phyloP scores from a whole-genome alignment of 1,140 invertebrate species.

The Protaetia brevitarsis region DNA sequence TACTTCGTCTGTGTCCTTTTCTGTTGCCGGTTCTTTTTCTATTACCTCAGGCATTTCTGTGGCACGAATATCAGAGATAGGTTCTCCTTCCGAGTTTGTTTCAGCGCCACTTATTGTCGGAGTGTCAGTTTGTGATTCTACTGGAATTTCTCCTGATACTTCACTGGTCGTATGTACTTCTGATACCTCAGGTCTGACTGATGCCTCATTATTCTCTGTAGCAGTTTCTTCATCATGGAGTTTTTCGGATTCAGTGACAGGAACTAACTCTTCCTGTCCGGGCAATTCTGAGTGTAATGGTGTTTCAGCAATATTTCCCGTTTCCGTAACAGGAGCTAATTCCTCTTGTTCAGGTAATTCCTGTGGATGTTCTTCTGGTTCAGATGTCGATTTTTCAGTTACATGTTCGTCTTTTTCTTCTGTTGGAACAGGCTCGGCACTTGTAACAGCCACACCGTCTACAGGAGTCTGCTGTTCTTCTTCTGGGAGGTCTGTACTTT shows the following conservation, averaged over 20 bases:
- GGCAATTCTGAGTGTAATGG: not conserved
- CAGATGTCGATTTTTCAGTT: slow-evolving; percentile 18
- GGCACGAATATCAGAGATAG: not conserved
- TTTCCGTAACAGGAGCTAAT: not conserved
- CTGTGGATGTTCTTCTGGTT: slow-evolving; percentile 18
- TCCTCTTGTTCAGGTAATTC: slow-evolving; percentile 23
- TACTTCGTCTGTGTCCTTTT: not conserved
- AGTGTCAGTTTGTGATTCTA: not conserved
- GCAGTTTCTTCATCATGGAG: slow-evolving; percentile 11
- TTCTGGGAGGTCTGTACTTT: slow-evolving; percentile 28
- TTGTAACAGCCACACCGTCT: not conserved
- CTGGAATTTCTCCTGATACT: slow-evolving; percentile 9
- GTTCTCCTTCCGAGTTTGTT: not conserved
- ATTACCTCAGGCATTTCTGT: not conserved
- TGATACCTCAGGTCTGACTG: no score
- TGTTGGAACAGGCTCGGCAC: not conserved
- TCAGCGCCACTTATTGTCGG: no score
- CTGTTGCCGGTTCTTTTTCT: not conserved
- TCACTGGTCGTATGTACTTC: no score
- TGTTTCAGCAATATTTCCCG: no score
- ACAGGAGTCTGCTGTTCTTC: slow-evolving; percentile 12
- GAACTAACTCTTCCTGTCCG: slow-evolving; percentile 22
- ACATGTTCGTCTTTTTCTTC: slow-evolving; percentile 18
- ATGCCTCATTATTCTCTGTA: no score
- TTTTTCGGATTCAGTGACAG: no score